Conservation (phyloP, 2,797 vertebrate species). For the Sebastes hubbsi region DNA sequence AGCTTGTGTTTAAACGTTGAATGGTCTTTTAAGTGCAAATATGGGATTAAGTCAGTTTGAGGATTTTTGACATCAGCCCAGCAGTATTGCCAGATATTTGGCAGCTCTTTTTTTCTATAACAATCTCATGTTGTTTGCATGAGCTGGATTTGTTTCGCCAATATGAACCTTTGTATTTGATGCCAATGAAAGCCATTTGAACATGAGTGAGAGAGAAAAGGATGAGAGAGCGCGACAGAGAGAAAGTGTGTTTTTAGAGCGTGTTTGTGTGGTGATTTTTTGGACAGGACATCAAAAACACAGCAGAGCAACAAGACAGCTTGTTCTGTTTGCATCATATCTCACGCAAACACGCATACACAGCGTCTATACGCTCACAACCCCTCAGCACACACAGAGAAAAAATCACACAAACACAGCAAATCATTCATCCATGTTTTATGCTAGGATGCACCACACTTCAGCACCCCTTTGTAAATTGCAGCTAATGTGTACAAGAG, state of each 20-base stretch:
- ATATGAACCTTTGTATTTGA: constrained; percentile 70
- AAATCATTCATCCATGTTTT: constrained; percentile 74
- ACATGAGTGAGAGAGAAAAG: constrained; percentile 48
- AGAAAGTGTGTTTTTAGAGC: constrained; percentile 55
- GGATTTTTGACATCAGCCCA: constrained; percentile 61
- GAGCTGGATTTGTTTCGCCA: constrained; percentile 71
- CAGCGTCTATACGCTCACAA: constrained; percentile 44
- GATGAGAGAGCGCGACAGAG: constrained; percentile 52
- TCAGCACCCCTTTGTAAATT: constrained; percentile 60
- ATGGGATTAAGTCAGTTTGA: constrained; percentile 67
- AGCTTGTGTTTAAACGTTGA: constrained; percentile 70
- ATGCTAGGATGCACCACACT: constrained; percentile 65
- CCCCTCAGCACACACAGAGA: constrained; percentile 27
- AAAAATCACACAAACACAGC: constrained; percentile 56
- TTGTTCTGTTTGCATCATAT: constrained; percentile 76
- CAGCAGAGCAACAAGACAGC: constrained; percentile 69
- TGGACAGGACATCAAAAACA: constrained; percentile 78
- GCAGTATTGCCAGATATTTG: constrained; percentile 49
- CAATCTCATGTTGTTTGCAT: constrained; percentile 76
- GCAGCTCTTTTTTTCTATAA: constrained; percentile 42
- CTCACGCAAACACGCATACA: constrained; percentile 56
- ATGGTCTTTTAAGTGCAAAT: constrained; percentile 78
- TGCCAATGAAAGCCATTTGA: constrained; percentile 76
- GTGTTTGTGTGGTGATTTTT: constrained; percentile 64
- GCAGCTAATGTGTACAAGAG: constrained; percentile 49